Conservation (phyloP, 2,113 vertebrate genomes). For the Acanthisitta chloris region DNA sequence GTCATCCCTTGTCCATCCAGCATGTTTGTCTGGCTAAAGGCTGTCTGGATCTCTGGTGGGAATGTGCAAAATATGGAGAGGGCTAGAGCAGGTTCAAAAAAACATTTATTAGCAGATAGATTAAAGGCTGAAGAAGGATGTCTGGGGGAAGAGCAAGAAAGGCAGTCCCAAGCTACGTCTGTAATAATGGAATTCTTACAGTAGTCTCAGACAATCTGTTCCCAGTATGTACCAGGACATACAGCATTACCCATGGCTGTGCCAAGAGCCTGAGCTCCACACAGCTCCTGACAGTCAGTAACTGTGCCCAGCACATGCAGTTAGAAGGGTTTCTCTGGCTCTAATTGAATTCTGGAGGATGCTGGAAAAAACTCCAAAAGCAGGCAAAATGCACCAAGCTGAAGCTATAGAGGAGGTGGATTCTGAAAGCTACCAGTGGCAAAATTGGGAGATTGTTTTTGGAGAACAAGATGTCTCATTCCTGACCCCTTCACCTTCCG, state of each 20-base stretch:
- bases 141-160: conserved; percentile 1
- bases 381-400: neutral
- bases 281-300: neutral
- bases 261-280: neutral
- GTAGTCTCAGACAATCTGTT: conserved; percentile 13
- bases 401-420: neutral
- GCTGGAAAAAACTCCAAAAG: neutral
- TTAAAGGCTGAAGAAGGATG: neutral
- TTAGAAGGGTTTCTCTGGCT: rapidly evolving
- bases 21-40: neutral
- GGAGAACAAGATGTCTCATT: conserved; percentile 46
- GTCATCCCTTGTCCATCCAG: neutral
- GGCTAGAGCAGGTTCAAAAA: neutral
- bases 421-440: conserved; percentile 10
- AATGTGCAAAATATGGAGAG: neutral
- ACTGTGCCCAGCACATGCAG: neutral
- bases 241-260: neutral
- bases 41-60: neutral
- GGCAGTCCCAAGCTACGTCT: neutral
- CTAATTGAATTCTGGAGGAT: neutral
- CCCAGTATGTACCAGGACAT: neutral
- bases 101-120: neutral
- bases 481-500: conserved; percentile 20
- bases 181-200: neutral
- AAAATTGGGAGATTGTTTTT: conserved; percentile 40